phyloP scores from a whole-genome alignment of 1,140 invertebrate species.

The Lucilia cuprina region DNA sequence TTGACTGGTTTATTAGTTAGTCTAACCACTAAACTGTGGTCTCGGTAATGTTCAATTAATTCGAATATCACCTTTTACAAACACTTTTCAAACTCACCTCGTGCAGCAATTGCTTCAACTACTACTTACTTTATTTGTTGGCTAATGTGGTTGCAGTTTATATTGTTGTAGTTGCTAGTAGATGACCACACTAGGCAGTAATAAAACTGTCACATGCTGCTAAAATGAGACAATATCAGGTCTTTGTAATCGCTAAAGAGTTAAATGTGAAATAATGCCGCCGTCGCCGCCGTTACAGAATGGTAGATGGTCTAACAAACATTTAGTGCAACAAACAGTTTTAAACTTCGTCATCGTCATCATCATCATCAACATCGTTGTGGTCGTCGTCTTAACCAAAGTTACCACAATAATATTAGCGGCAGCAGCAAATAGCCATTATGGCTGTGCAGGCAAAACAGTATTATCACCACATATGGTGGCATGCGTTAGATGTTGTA shows the following conservation, averaged over 20 bases:
- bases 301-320: too few species aligned
- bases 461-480: slow-evolving; percentile 20
- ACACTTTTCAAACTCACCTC: too few species aligned
- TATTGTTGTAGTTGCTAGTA: not conserved
- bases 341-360: too few species aligned
- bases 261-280: slow-evolving; percentile 31
- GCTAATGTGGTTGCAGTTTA: not conserved
- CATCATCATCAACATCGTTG: too few species aligned
- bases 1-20: too few species aligned
- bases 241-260: slow-evolving; percentile 39
- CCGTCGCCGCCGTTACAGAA: not conserved
- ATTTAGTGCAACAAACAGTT: too few species aligned
- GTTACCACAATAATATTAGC: not conserved
- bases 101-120: too few species aligned
- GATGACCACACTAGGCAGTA: slow-evolving; percentile 40
- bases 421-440: not conserved
- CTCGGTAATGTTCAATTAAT: too few species aligned
- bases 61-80: not conserved
- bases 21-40: too few species aligned
- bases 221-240: slow-evolving; percentile 50
- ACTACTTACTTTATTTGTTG: too few species aligned
- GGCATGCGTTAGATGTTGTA: slow-evolving; percentile 28
- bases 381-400: too few species aligned
- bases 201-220: slow-evolving; percentile 56
- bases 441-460: slow-evolving; percentile 3